Evolutionary conservation across 2,113 vertebrate species (phyloP).

Genomic region (Odobenus rosmarus): DNA sequence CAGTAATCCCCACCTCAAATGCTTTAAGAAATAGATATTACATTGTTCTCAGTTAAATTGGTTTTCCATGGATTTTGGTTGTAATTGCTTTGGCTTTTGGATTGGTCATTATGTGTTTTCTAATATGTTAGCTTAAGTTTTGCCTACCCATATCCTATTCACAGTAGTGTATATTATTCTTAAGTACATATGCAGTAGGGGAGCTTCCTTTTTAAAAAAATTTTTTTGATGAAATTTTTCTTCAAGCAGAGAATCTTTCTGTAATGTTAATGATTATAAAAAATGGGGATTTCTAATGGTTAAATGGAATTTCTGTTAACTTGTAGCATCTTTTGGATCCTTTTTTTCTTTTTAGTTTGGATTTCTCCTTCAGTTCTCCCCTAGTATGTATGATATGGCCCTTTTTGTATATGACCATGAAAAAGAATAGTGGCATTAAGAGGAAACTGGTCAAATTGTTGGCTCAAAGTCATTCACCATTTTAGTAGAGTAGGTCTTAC

Average conservation of each 20-base stretch:
- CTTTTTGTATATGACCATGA: not conserved
- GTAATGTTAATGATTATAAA: constrained; percentile 11
- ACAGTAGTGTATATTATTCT: not conserved
- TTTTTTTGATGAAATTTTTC: not conserved
- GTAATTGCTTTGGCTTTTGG: not conserved
- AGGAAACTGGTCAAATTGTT: not conserved
- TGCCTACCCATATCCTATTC: not conserved
- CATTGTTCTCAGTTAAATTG: not conserved
- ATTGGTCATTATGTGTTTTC: constrained; percentile 10
- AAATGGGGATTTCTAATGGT: constrained; percentile 11
- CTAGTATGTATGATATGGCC: not conserved
- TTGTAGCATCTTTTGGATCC: not conserved
- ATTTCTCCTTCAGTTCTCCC: not conserved
- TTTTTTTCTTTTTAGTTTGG: not conserved
- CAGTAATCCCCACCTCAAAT: not conserved
- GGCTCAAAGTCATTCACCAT: not conserved
- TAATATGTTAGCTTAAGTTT: constrained; percentile 3
- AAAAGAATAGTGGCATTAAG: not conserved
- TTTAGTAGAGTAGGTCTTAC: constrained; percentile 42
- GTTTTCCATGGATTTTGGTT: not conserved
- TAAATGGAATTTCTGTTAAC: constrained; percentile 21
- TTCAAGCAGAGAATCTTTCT: constrained; percentile 43
- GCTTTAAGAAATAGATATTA: not conserved
- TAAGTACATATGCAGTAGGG: not conserved
- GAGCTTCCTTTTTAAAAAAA: not conserved